These are phyloP conservation scores for Chrysopa pallens DNA, from an alignment of 1,140 invertebrate species.

Conservation along the genomic window DNA sequence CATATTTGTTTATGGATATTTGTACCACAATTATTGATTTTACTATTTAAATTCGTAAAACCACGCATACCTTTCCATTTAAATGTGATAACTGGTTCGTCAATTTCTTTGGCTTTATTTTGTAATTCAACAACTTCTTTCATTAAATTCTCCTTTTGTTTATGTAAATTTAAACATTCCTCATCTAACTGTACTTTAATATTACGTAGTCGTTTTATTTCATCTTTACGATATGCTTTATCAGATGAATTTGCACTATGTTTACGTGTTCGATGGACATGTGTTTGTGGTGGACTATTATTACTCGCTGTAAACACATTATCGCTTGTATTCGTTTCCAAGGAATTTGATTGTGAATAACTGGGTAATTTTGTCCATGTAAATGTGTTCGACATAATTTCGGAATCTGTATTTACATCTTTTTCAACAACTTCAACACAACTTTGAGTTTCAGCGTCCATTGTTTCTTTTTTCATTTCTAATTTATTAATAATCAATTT, in stretches of 20 bases:
- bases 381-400: slow-evolving; percentile 12
- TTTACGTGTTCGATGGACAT: slow-evolving; percentile 1
- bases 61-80: background rate
- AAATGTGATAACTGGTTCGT: background rate
- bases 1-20: slow-evolving; percentile 12
- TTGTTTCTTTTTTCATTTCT: background rate
- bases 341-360: background rate
- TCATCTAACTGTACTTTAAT: slow-evolving; percentile 24
- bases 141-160: slow-evolving; percentile 27
- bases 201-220: slow-evolving; percentile 23
- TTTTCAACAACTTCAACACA: background rate
- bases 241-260: background rate
- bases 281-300: background rate
- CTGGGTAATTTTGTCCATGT: background rate
- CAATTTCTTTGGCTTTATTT: slow-evolving; percentile 3
- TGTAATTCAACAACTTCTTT: slow-evolving; percentile 29
- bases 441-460: background rate
- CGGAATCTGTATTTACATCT: background rate
- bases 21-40: slow-evolving; percentile 10
- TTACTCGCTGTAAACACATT: background rate
- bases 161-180: slow-evolving; percentile 24
- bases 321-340: background rate
- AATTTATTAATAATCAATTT: slow-evolving; percentile 8
- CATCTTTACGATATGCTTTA: slow-evolving; percentile 12
- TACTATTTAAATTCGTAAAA: background rate